Base-by-base conservation (phyloP, 1,140 invertebrate species). In the Drosophila littoralis region DNA sequence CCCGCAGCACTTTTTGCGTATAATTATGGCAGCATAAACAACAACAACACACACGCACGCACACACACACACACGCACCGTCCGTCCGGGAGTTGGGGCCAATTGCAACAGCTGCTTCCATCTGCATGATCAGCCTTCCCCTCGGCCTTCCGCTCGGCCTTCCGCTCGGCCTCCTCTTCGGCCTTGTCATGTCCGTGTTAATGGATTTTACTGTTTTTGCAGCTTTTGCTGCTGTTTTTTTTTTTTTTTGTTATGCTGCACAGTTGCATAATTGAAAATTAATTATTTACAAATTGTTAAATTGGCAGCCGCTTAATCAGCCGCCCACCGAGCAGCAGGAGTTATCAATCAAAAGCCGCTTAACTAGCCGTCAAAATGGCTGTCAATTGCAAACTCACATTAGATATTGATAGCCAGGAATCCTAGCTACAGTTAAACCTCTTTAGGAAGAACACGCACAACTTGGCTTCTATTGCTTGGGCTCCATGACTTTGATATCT, bases 211-310 rank as follows among this genome's bases (percentile, higher is more conserved):
- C 64, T 66, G 35, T 46, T 58, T 59, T 76, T 79, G 52, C 38
- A 17, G 15, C 43, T 28, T 38, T 7, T 9, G 51, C 42, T 38
- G 36, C 35, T 64, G 46, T 45, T 52, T n/a, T 3, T 10, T 28
- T 46, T 15, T 9, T 33, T 57, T 9, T 36, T 69, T 58, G 76
- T 75, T 35, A 33, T 76, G 55, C 48, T 64, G 32, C 40, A 69
- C 76, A 74, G 68, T 79, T 82, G 83, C 79, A 86, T 86, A 86
- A 86, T 86, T 86, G 84, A 88, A 89, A 89, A 88, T 88, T 88
- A 88, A 88, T 88, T 88, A 88, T 88, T 88, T 71, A 88, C 73
- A 88, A 89, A 88, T 77, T 88, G 77, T 88, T 88, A 86, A 86
- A 82, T 82, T 86, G 76, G 55, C 72, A 70, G 33, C 6, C 43